Evolutionary conservation across 2,888 invertebrate species (phyloP), one percentile per base, ranked within the genome.

Genomic region (Mactromeris polynyma): DNA sequence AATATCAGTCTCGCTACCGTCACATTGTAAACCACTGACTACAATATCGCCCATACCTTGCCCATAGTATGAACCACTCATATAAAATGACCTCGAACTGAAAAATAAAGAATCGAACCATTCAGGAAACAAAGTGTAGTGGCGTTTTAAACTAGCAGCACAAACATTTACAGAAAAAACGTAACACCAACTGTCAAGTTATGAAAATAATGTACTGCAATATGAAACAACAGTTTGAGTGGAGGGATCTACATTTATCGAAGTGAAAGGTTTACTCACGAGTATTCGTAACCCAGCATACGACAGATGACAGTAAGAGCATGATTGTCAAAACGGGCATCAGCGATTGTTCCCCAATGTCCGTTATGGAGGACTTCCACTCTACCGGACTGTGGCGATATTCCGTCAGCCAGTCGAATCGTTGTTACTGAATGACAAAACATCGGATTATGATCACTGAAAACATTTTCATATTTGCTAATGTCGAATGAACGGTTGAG

Each of bases 291-390:
- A 64, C 90, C 88, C 11, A 90, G 46, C 88, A 88, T 90, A 21
- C 82, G 80, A 21, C 90, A 90, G 40, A 90, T 81, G n/a, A 90
- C 90, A 31, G n/a, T 77, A 0, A 90, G 73, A 40, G 83, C 88
- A 69, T 88, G 88, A 36, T 81, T 40, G 78, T 90, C 86, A 64
- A 90, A 90, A 21, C 38, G 21, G 4, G 2, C 38, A 31, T 77
- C 73, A 9, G 77, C 40, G 4, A 90, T 69, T 1, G 88, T 90
- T 73, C 90, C 90, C 90, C 90, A 90, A 31, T 88, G 86, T 81
- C 88, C 88, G 42, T 82, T 81, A 58, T 88, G 88, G 31, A 77
- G 84, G 0, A 90, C 46, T 64, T 90, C 90, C 1, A 90, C 46
- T n/a, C 90, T 80, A 11, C 90, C 90, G 26, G 90, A 90, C 33